Conservation (phyloP, 2,888 invertebrate species). For the Spilarctia lutea region DNA sequence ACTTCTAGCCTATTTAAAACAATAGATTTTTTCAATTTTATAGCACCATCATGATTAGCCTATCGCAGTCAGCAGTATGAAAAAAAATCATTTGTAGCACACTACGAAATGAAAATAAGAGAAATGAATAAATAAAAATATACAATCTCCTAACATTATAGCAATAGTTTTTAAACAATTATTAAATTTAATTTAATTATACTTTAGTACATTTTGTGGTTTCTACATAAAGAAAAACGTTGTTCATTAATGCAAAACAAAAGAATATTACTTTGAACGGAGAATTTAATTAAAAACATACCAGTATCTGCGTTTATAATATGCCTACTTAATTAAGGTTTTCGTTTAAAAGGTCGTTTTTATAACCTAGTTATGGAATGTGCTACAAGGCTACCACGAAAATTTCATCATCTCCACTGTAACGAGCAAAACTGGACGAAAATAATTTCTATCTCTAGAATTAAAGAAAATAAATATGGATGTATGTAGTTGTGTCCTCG, state of each 20-base stretch:
- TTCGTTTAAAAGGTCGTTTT: constrained; percentile 53
- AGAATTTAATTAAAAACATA: constrained; percentile 60
- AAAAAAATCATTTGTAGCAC: no score
- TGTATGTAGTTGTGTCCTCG: not conserved
- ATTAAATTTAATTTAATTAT: not conserved
- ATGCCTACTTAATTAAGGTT: constrained; percentile 61
- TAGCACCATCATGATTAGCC: no score
- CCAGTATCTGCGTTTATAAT: constrained; percentile 58
- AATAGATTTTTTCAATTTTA: no score
- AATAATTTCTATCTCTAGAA: constrained; percentile 11
- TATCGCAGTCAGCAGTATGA: no score
- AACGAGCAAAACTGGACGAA: constrained; percentile 20
- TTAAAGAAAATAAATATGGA: not conserved
- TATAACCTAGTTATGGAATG: constrained; percentile 54
- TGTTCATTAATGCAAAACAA: constrained; percentile 34
- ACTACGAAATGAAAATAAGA: no score
- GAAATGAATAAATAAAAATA: not conserved
- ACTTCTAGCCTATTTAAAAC: not conserved
- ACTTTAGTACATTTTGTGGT: not conserved
- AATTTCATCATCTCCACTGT: constrained; percentile 41
- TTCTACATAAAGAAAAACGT: constrained; percentile 29
- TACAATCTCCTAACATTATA: not conserved
- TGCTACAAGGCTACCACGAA: constrained; percentile 32
- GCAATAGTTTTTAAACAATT: not conserved
- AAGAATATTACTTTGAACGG: constrained; percentile 44